A percentile compares a stretch with the other conserved stretches of the same genome.
These are phyloP conservation scores for Calidris pygmaea DNA, from an alignment of 2,113 vertebrate species.

Conservation along the genomic window DNA sequence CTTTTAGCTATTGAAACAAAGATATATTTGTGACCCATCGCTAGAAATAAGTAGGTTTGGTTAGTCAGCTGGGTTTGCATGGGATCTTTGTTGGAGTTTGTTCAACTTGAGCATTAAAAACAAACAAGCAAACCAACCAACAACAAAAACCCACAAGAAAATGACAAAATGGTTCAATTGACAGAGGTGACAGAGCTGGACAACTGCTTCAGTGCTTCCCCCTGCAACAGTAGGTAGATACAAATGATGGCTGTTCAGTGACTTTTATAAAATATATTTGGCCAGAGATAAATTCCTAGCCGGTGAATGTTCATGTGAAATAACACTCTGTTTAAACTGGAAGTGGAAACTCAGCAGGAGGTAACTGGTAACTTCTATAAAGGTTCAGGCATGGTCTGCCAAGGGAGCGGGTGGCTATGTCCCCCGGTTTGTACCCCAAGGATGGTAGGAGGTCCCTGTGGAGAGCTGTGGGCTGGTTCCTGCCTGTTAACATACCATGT, in stretches of 20 bases:
- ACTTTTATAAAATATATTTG: background rate
- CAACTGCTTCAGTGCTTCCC: background rate
- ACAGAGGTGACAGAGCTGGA: background rate
- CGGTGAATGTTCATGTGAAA: background rate
- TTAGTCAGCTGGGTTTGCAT: background rate
- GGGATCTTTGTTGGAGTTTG: background rate
- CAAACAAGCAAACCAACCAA: background rate
- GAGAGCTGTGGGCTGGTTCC: background rate
- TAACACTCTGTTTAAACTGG: background rate
- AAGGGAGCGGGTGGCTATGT: rapidly evolving
- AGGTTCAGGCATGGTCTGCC: background rate
- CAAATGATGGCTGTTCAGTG: background rate
- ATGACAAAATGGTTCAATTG: background rate
- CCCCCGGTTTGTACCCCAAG: background rate
- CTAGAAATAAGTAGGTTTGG: background rate
- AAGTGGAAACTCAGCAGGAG: background rate
- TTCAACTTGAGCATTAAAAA: background rate
- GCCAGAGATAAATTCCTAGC: background rate
- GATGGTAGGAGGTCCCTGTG: rapidly evolving
- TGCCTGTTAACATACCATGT: background rate
- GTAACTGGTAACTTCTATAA: background rate
- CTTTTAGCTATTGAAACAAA: background rate
- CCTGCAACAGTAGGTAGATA: background rate
- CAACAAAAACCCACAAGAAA: background rate
- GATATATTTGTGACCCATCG: rapidly evolving